These are phyloP conservation scores for Drosophila serrata DNA, from an alignment of 1,140 invertebrate species.

Conservation along the genomic window DNA sequence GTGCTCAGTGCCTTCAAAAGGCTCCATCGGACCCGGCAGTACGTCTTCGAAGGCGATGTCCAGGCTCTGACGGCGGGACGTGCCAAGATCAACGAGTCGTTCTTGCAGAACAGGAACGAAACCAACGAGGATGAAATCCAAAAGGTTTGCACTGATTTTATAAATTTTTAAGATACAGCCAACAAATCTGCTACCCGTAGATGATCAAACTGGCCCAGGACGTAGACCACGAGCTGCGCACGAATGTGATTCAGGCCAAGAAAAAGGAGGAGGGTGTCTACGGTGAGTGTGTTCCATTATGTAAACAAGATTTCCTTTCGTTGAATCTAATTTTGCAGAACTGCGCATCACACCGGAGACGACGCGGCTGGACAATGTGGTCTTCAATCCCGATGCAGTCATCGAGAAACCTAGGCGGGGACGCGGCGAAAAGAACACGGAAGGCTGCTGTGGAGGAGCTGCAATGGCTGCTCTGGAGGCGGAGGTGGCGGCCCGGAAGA, in stretches of 20 bases:
- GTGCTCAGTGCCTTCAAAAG: slow-evolving; percentile 76
- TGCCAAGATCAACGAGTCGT: slow-evolving; percentile 74
- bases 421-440: slow-evolving; percentile 27
- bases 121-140: slow-evolving; percentile 67
- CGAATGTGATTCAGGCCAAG: slow-evolving; percentile 80
- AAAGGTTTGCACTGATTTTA: slow-evolving; percentile 49
- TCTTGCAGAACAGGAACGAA: slow-evolving; percentile 67
- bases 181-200: slow-evolving; percentile 25
- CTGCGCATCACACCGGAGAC: slow-evolving; percentile 75
- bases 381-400: slow-evolving; percentile 74
- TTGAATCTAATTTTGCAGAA: slow-evolving; percentile 36
- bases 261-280: slow-evolving; percentile 67
- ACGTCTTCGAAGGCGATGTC: slow-evolving; percentile 72
- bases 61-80: slow-evolving; percentile 59
- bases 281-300: slow-evolving; percentile 53
- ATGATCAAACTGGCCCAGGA: slow-evolving; percentile 77
- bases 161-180: neutral
- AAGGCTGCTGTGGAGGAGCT: slow-evolving; percentile 67
- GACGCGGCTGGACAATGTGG: slow-evolving; percentile 75
- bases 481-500: slow-evolving; percentile 48
- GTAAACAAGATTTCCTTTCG: slow-evolving; percentile 36
- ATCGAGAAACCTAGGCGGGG: slow-evolving; percentile 55
- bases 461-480: slow-evolving; percentile 53
- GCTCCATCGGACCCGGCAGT: slow-evolving; percentile 74
- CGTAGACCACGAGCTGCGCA: slow-evolving; percentile 74